These are phyloP conservation scores for Chloroceryle amazona DNA, from an alignment of 2,797 vertebrate genomes.

Conservation along the genomic window DNA sequence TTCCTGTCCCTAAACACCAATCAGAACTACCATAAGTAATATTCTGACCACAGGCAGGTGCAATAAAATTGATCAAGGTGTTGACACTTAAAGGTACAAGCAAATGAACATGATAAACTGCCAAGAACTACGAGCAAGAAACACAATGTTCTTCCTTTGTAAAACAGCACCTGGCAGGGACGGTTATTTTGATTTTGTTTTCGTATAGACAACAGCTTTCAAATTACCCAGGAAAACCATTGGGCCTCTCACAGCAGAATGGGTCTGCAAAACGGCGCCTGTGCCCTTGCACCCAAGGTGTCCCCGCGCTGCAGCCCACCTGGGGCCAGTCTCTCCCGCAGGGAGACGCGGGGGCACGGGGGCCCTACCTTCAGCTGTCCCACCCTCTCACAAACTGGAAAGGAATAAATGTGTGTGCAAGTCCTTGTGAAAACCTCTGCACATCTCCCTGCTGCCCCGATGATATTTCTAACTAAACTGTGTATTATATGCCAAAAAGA, in stretches of 20 bases:
- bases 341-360: accelerated
- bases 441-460: background rate
- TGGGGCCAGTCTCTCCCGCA: background rate
- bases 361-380: background rate
- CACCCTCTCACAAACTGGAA: background rate
- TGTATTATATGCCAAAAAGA: background rate
- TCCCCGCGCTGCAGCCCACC: background rate
- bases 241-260: background rate
- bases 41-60: background rate
- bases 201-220: background rate
- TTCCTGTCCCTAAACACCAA: background rate
- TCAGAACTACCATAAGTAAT: background rate
- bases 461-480: background rate
- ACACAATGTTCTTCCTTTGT: background rate
- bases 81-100: constrained; percentile 15
- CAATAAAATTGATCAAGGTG: constrained; percentile 29
- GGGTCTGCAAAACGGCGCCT: accelerated
- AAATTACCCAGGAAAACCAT: background rate
- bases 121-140: background rate
- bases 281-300: background rate
- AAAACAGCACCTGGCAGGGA: background rate
- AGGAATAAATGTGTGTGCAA: accelerated
- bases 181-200: background rate
- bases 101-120: constrained; percentile 27
- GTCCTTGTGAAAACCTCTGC: background rate